phyloP scores from a whole-genome alignment of 2,888 invertebrate genomes.

The Pedicia rivosa region DNA sequence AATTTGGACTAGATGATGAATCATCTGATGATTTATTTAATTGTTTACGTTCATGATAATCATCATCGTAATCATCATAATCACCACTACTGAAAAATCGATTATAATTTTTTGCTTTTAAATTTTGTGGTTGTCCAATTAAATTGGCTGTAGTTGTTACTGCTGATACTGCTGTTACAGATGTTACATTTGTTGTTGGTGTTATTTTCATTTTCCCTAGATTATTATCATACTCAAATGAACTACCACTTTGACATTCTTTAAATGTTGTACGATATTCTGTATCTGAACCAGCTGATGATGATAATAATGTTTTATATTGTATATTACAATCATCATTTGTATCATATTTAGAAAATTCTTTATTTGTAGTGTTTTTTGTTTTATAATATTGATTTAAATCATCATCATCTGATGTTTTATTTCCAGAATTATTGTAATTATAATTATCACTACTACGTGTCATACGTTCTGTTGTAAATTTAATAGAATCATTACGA shows the following conservation, averaged over 20 bases:
- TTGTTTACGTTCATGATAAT: not conserved
- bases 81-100: constrained; percentile 8
- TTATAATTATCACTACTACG: constrained; percentile 3
- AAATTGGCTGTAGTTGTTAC: too few relatives aligned
- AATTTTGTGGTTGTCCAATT: too few relatives aligned
- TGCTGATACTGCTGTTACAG: too few relatives aligned
- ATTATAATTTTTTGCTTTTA: not conserved
- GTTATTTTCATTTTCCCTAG: too few relatives aligned
- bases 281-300: constrained; percentile 10
- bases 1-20: constrained; percentile 14
- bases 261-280: not conserved
- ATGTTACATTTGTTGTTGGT: too few relatives aligned
- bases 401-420: constrained; percentile 12
- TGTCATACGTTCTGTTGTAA: constrained; percentile 4
- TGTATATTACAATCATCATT: constrained; percentile 8
- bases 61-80: constrained; percentile 1
- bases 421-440: constrained; percentile 2
- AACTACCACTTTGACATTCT: not conserved
- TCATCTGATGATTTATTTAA: constrained; percentile 12
- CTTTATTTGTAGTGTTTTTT: too few relatives aligned
- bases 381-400: too few relatives aligned
- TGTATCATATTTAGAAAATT: not conserved
- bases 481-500: not conserved
- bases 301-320: constrained; percentile 11
- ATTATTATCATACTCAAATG: not conserved